Evolutionary conservation across 2,888 invertebrate genomes (phyloP).

Genomic region (Cantharis flavilabris): DNA sequence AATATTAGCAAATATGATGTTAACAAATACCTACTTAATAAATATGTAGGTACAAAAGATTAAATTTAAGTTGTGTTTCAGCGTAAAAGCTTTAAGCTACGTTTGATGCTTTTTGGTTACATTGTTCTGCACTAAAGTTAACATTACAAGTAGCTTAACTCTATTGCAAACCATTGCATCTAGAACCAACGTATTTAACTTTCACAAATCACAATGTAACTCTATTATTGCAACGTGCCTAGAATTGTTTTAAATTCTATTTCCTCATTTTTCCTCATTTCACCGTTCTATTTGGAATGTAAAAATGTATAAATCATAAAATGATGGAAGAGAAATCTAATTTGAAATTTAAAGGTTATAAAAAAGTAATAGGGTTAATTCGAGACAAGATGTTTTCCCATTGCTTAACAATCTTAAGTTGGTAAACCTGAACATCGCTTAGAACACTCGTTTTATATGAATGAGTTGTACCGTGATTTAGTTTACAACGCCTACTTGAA

Average conservation of each 20-base stretch:
- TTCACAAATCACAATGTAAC: not conserved
- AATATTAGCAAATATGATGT: not conserved
- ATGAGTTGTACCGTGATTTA: conserved; percentile 7
- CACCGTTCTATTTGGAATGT: not conserved
- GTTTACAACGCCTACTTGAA: conserved; percentile 8
- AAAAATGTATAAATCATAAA: not conserved
- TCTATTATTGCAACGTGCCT: not conserved
- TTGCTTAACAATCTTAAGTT: not conserved
- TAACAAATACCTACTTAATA: not conserved
- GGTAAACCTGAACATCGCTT: not conserved
- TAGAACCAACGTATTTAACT: not conserved
- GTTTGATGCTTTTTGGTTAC: not conserved
- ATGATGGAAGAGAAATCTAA: not conserved
- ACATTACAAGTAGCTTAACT: not conserved
- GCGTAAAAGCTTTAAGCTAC: not conserved
- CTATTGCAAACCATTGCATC: not conserved
- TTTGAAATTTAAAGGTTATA: not conserved
- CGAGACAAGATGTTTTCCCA: not conserved
- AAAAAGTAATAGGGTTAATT: not conserved
- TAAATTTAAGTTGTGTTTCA: not conserved
- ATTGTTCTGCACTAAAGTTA: not conserved
- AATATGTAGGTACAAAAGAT: not conserved
- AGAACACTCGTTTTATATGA: not conserved
- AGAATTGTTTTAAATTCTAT: not conserved
- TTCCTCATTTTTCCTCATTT: not conserved